Evolutionary conservation across 2,797 vertebrate genomes (phyloP).

Genomic region (Syngnathus acus): DNA sequence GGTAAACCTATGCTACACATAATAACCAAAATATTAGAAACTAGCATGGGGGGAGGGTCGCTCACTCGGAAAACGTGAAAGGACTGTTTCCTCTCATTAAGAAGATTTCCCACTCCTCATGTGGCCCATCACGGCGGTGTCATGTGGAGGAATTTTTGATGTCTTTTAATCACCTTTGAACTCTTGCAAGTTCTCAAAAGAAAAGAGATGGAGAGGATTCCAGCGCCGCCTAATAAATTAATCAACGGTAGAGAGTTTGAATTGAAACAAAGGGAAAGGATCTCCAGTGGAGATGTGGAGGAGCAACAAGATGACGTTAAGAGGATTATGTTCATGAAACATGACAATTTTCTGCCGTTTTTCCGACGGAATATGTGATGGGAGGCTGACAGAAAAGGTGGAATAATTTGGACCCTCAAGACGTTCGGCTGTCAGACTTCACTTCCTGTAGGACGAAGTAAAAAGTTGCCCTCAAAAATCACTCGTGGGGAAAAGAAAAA

Average conservation of each 20-base stretch:
- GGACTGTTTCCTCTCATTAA: constrained; percentile 2
- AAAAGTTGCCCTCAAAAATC: background rate
- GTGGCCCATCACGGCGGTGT: background rate
- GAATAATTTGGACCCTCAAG: constrained; percentile 1
- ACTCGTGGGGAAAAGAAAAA: background rate
- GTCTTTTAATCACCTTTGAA: constrained; percentile 7
- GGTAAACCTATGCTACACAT: background rate
- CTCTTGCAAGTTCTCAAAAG: background rate
- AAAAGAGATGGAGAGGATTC: background rate
- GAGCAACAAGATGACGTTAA: background rate
- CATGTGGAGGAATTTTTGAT: background rate
- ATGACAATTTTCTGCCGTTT: background rate
- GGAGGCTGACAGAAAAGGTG: constrained; percentile 3
- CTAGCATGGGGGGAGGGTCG: background rate
- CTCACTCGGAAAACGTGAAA: background rate
- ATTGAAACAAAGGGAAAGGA: constrained; percentile 1
- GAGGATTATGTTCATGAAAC: background rate
- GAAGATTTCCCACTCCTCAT: background rate
- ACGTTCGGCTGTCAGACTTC: background rate
- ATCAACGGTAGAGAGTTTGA: background rate
- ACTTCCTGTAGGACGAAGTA: background rate
- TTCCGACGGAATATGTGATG: background rate
- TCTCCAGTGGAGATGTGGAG: constrained; percentile 1
- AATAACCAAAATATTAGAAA: background rate
- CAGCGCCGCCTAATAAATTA: background rate